phyloP scores from a whole-genome alignment of 2,113 vertebrate species.

The Synodontis membranacea region DNA sequence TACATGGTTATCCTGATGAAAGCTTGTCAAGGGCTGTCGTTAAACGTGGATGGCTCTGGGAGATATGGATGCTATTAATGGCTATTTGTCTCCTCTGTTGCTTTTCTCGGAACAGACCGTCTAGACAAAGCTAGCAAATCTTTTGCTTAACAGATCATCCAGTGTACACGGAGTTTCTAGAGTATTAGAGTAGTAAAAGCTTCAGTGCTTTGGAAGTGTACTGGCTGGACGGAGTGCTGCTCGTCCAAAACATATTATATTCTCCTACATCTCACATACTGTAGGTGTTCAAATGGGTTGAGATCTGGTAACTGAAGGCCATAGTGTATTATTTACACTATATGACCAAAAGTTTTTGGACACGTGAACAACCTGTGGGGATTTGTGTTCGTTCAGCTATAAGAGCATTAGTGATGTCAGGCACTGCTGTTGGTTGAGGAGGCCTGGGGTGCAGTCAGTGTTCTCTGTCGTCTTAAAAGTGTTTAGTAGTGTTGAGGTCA shows the following conservation, averaged over 20 bases:
- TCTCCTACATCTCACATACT: background rate
- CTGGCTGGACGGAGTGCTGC: background rate
- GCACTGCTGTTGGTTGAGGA: background rate
- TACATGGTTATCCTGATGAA: slow-evolving; percentile 12
- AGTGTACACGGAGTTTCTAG: background rate
- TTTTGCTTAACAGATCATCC: slow-evolving; percentile 2
- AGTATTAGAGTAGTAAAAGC: background rate
- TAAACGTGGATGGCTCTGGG: slow-evolving; percentile 18
- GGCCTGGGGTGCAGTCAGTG: background rate
- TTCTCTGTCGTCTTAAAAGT: background rate
- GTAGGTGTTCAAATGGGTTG: background rate
- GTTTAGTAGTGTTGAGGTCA: background rate
- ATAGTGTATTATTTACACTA: background rate
- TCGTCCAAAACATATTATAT: background rate
- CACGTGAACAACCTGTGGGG: background rate
- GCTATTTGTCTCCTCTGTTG: slow-evolving; percentile 5
- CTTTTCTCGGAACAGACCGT: background rate
- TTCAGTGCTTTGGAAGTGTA: background rate
- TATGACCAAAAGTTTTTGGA: background rate
- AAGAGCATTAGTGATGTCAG: background rate
- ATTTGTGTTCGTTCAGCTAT: background rate
- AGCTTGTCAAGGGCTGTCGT: slow-evolving; percentile 34
- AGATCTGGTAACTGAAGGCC: background rate
- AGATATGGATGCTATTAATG: slow-evolving; percentile 34
- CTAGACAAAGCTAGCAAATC: slow-evolving; percentile 10